These are phyloP conservation scores for Anoplius nigerrimus DNA, from an alignment of 2,888 invertebrate species.

Conservation along the genomic window DNA sequence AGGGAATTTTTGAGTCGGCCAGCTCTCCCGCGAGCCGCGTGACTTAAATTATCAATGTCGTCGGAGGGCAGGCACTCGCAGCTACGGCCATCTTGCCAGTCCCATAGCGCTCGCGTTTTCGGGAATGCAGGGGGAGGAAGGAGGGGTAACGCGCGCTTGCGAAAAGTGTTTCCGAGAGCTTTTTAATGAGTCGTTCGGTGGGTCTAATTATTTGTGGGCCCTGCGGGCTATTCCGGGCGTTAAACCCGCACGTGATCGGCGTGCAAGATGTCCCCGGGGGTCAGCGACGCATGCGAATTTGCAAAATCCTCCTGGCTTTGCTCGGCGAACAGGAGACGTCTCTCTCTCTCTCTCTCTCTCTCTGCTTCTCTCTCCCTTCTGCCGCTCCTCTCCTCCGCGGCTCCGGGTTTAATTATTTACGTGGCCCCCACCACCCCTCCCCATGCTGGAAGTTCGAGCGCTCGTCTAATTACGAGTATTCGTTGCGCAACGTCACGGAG, in stretches of 20 bases:
- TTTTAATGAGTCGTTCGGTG: slow-evolving; percentile 57
- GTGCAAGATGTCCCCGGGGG: slow-evolving; percentile 37
- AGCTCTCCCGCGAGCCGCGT: not conserved
- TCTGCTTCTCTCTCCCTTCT: too few relatives aligned
- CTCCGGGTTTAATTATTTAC: slow-evolving; percentile 2
- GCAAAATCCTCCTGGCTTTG: slow-evolving; percentile 43
- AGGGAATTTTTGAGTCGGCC: not conserved
- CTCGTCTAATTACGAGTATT: slow-evolving; percentile 7
- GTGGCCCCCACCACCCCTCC: not conserved
- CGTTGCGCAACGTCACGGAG: not conserved
- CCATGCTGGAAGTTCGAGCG: not conserved
- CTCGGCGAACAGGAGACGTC: too few relatives aligned
- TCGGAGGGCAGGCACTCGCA: not conserved
- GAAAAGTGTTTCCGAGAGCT: slow-evolving; percentile 59
- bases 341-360: not conserved
- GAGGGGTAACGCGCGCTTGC: too few relatives aligned
- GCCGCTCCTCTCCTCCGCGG: slow-evolving; percentile 1
- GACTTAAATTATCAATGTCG: not conserved
- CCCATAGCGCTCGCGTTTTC: slow-evolving; percentile 5
- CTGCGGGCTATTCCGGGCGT: slow-evolving; percentile 50
- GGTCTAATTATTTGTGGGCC: slow-evolving; percentile 58
- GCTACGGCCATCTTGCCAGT: slow-evolving; percentile 9
- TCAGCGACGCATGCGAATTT: slow-evolving; percentile 48
- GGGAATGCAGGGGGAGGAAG: slow-evolving; percentile 13
- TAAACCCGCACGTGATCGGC: slow-evolving; percentile 55